Base-by-base conservation (phyloP, 2,888 invertebrate species). In the Candidula unifasciata region DNA sequence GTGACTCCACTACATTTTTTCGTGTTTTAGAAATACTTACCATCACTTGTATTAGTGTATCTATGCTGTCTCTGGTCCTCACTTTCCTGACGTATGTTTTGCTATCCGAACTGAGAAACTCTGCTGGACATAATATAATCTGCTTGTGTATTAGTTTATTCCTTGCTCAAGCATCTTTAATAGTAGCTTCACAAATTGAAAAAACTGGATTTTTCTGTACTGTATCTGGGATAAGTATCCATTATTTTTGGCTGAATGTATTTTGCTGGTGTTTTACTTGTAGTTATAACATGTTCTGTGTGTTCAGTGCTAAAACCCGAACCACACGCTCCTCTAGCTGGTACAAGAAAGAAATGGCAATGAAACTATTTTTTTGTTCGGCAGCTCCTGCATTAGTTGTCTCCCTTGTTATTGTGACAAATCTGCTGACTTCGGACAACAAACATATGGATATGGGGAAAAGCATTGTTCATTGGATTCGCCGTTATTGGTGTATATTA, bases 41-140 rank as follows among this genome's bases (percentile, higher is more conserved):
- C 18, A 69, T 81, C n/a, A n/a, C 71, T 6, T 81, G 69, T 35
- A n/a, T 54, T 5, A 37, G 69, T 3, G 27, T 71, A 3, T 81
- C 81, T 24, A 16, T 81, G 54, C 8, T 81, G 16, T 44, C 57
- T 24, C 71, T 81, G 3, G n/a, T 71, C 8, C 27, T 69, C 13
- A 81, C 81, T 18, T 24, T 81, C 13, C 33, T 81, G 33, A 81
- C 81, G 21, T 81, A 81, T 33, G 10, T n/a, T 71, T n/a, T 71
- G 10, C 54, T 81, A 37, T 52, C 54, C 2, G 27, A 52, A 18
- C 24, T 81, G 21, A 52, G 81, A n/a, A 81, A 33, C 81, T 54
- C 44, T 33, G 80, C 68, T 16, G 80, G 80, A 5, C 18, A 27
- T 18, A 68, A 68, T 44, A 80, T 35, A 5, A 54, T 81, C 21